Base-by-base conservation (phyloP, 2,888 invertebrate genomes). In the Pristionchus fissidentatus region DNA sequence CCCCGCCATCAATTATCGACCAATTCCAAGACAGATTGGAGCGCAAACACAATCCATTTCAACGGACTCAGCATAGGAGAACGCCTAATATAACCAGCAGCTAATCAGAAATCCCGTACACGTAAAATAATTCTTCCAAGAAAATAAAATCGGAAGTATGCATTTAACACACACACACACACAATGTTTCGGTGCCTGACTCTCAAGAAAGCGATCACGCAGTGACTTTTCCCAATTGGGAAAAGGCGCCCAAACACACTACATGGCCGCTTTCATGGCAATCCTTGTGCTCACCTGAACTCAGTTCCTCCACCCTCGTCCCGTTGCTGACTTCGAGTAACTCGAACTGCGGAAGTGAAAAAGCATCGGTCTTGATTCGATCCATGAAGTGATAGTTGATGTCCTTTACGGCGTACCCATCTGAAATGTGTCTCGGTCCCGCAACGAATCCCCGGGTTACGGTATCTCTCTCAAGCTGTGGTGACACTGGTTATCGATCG, bases 321-420 rank as follows among this genome's bases (percentile, higher is more conserved):
- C 84, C 85, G 55, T 87, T 87, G 35, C 85, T 86, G 57, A 88
- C 86, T 4, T 87, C 86, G 62, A 85, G 83, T 0, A 90, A 84
- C 26, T 87, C 87, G 84, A 90, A 90, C 79, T 89, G 89, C 19
- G 90, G 90, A 66, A 90, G 78, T 49, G 88, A 87, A 82, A 87
- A 87, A 10, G 85, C 85, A 7, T 84, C 83, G 2, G 83, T 79
- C 2, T 84, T 85, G 35, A 88, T 85, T 60, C 86, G 85, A 29
- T 85, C 78, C 32, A 62, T 82, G 83, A 88, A 89, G 7, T 85
- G 83, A 83, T 90, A 90, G 41, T 86, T 87, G 85, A 90, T 89
- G 84, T 90, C 90, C 66, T 86, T 85, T 46, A 87, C 86, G 81
- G 87, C 87, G 87, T 90, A 90, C 85, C 90, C 90, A 78, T 90